These are phyloP conservation scores for Rhinoderma darwinii DNA, from an alignment of 2,113 vertebrate genomes.

Conservation along the genomic window DNA sequence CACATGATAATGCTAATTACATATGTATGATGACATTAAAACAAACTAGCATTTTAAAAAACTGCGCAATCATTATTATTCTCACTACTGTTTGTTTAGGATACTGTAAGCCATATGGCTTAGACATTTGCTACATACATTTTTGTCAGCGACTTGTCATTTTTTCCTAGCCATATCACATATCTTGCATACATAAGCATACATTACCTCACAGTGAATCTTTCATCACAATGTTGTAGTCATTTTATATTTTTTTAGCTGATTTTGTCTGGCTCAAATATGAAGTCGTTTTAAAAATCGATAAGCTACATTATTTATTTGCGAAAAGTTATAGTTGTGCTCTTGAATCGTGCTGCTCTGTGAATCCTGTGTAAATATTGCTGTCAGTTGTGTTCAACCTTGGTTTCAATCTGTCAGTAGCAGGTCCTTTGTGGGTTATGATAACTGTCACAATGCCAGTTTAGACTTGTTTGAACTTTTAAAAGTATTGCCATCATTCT, in stretches of 20 bases:
- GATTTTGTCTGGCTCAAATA: neutral
- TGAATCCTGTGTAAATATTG: slow-evolving; percentile 29
- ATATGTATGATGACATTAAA: neutral
- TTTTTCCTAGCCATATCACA: neutral
- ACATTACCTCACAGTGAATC: neutral
- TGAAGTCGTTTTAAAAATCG: neutral
- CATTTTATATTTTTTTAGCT: neutral
- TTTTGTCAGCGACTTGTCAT: slow-evolving; percentile 9
- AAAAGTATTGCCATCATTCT: slow-evolving; percentile 14
- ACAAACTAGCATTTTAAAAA: neutral
- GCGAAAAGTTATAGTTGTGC: neutral
- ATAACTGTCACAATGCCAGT: slow-evolving; percentile 46
- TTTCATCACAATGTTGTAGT: neutral
- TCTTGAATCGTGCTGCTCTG: slow-evolving; percentile 19
- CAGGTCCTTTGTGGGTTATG: slow-evolving; percentile 29
- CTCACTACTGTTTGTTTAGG: neutral
- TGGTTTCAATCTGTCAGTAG: slow-evolving; percentile 37
- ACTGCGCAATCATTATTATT: neutral
- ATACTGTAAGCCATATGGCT: neutral
- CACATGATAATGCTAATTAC: neutral
- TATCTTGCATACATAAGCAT: slow-evolving; percentile 16
- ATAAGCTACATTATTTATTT: slow-evolving; percentile 3
- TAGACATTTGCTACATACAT: slow-evolving; percentile 7
- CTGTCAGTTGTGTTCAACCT: slow-evolving; percentile 34
- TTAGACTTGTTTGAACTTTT: slow-evolving; percentile 32